Percentiles rank a stretch among this genome's conserved stretches.
Evolutionary conservation across 1,140 invertebrate species (phyloP).

Genomic region (Coptotermes formosanus): DNA sequence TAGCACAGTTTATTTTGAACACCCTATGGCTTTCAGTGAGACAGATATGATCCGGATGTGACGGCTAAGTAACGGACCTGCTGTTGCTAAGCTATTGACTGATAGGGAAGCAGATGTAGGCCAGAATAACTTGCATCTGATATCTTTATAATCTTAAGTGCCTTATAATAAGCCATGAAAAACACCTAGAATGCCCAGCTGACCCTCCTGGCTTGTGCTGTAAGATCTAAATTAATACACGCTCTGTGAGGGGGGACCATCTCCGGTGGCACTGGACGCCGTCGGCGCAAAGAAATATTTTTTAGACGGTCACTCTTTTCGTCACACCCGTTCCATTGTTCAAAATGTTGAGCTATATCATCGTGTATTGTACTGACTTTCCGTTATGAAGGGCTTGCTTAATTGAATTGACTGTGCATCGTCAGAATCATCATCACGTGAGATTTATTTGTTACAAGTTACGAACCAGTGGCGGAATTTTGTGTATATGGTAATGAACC

Average conservation of each 20-base stretch:
- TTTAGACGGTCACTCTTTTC: too few relatives aligned
- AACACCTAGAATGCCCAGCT: not conserved
- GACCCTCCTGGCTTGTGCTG: not conserved
- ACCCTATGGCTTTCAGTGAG: not conserved
- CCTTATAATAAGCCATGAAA: constrained; percentile 1
- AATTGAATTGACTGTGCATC: too few relatives aligned
- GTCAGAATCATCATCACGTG: too few relatives aligned
- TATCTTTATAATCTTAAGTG: not conserved
- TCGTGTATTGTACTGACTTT: too few relatives aligned
- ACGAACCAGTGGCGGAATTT: too few relatives aligned
- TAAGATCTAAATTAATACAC: not conserved
- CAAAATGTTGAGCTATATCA: too few relatives aligned
- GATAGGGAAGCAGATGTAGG: not conserved
- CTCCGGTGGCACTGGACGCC: too few relatives aligned
- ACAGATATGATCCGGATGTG: not conserved
- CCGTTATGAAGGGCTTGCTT: too few relatives aligned
- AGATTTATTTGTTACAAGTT: too few relatives aligned
- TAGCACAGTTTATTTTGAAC: not conserved
- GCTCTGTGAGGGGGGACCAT: not conserved
- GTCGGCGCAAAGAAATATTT: too few relatives aligned
- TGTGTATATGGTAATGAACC: too few relatives aligned
- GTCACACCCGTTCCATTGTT: too few relatives aligned
- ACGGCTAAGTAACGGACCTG: not conserved
- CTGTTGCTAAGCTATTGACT: not conserved
- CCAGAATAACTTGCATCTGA: not conserved